These are phyloP conservation scores for Ginglymostoma cirratum DNA, from an alignment of 2,113 vertebrate species.

Conservation along the genomic window DNA sequence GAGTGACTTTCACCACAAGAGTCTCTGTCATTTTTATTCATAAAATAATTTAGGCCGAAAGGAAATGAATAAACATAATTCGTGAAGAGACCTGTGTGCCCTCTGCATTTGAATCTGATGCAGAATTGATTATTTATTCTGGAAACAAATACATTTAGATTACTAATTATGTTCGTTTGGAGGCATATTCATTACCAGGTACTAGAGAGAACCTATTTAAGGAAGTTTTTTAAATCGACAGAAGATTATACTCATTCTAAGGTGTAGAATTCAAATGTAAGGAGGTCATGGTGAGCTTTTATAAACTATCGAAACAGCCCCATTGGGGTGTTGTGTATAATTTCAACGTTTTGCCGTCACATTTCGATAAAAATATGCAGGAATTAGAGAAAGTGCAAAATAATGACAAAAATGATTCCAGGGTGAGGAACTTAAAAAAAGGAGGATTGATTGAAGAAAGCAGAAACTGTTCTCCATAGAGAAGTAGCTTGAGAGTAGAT, in stretches of 20 bases:
- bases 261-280: not conserved
- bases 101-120: not conserved
- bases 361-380: not conserved
- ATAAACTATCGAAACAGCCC: not conserved
- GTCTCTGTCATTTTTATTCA: not conserved
- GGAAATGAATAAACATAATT: not conserved
- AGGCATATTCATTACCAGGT: conserved; percentile 15
- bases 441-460: not conserved
- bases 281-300: not conserved
- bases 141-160: conserved; percentile 31
- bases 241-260: not conserved
- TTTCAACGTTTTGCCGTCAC: not conserved
- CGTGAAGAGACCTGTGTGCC: not conserved
- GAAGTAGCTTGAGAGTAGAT: not conserved
- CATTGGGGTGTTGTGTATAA: not conserved
- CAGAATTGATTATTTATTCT: conserved; percentile 16
- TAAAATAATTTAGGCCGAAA: not conserved
- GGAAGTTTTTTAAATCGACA: conserved; percentile 21
- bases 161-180: not conserved
- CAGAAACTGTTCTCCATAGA: not conserved
- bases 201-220: not conserved
- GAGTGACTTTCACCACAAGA: not conserved
- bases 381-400: not conserved
- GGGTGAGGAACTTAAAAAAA: not conserved
- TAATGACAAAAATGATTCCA: not conserved